phyloP scores from a whole-genome alignment of 2,888 invertebrate genomes.

The Digitonthophagus gazella region DNA sequence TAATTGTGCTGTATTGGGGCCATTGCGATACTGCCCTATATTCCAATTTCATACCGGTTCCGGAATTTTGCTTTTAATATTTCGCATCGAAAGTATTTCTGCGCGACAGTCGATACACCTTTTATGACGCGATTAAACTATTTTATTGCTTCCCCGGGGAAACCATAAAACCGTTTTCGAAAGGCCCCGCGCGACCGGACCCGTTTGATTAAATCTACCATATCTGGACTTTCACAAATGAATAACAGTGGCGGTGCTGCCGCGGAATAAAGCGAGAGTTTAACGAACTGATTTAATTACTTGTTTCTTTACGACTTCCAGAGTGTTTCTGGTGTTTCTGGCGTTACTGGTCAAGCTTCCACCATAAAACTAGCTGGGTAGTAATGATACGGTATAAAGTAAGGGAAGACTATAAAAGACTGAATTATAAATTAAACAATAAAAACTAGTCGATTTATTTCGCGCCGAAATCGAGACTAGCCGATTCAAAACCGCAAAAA shows the following conservation, averaged over 20 bases:
- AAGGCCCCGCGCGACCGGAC: background rate
- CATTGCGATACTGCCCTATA: background rate
- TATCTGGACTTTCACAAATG: background rate
- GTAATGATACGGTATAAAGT: no score
- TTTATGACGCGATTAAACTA: background rate
- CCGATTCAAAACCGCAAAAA: background rate
- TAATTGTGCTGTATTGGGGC: background rate
- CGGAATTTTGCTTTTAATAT: no score
- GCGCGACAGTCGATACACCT: background rate
- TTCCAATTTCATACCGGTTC: background rate
- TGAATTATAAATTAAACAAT: background rate
- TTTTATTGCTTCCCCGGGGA: background rate
- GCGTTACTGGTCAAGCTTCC: background rate
- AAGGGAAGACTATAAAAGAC: no score
- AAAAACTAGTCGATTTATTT: background rate
- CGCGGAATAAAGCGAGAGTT: background rate
- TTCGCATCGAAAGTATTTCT: background rate
- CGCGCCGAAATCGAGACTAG: background rate
- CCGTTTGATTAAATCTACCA: background rate
- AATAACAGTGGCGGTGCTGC: background rate
- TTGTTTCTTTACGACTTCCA: background rate
- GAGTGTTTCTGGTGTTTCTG: background rate
- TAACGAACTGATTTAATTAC: background rate
- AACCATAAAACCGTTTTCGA: background rate
- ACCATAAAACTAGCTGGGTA: background rate